Conservation (phyloP, 2,888 invertebrate species). For the Scaptomyza parva region DNA sequence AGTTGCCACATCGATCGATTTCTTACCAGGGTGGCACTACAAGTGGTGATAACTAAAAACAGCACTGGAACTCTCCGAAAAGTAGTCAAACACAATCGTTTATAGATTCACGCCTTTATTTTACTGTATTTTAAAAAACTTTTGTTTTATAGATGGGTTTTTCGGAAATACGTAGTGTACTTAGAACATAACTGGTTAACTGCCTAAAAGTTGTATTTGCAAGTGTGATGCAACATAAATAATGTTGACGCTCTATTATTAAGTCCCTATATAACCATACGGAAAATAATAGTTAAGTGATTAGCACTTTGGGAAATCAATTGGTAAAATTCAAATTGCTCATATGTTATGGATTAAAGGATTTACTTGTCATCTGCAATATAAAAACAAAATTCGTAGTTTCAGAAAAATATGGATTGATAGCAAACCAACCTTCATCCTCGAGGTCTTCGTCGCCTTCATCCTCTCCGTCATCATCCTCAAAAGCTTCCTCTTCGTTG, state of each 20-base stretch:
- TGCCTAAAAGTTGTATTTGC: slow-evolving; percentile 52
- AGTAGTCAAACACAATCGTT: slow-evolving; percentile 6
- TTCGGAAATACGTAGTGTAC: slow-evolving; percentile 53
- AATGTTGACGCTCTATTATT: slow-evolving; percentile 25
- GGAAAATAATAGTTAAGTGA: slow-evolving; percentile 52
- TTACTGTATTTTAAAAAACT: slow-evolving; percentile 63
- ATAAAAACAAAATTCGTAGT: slow-evolving; percentile 11
- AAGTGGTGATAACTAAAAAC: slow-evolving; percentile 1
- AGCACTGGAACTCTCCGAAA: background rate
- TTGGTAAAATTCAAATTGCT: slow-evolving; percentile 46
- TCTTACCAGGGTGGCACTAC: background rate
- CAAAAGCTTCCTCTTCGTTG: slow-evolving; percentile 82
- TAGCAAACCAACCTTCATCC: slow-evolving; percentile 58
- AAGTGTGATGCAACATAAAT: slow-evolving; percentile 46
- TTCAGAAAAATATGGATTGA: background rate
- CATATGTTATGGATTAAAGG: slow-evolving; percentile 29
- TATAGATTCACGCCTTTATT: slow-evolving; percentile 59
- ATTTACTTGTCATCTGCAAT: slow-evolving; percentile 80
- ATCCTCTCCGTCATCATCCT: slow-evolving; percentile 83
- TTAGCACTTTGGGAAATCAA: slow-evolving; percentile 50
- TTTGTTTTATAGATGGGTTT: slow-evolving; percentile 46
- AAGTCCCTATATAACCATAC: slow-evolving; percentile 42
- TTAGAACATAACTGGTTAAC: slow-evolving; percentile 57
- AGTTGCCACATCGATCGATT: slow-evolving; percentile 13
- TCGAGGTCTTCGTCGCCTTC: slow-evolving; percentile 66